Conservation (phyloP, 2,113 vertebrate genomes). For the Neopipo cinnamomea region DNA sequence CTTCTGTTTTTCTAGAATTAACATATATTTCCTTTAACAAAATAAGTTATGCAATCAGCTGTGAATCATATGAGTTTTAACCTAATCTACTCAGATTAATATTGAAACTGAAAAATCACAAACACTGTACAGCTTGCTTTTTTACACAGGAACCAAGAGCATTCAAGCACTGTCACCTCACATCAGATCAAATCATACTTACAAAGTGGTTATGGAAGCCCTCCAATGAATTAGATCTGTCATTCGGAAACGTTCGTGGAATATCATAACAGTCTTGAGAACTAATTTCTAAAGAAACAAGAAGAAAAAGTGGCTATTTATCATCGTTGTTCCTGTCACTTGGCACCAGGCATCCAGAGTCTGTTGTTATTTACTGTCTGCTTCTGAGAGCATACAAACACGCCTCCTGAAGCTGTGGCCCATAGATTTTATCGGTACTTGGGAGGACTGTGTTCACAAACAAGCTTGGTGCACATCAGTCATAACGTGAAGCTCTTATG, state of each 20-base stretch:
- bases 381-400: not conserved
- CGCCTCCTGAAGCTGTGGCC: not conserved
- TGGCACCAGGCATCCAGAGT: not conserved
- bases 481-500: not conserved
- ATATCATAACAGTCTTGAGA: slow-evolving; percentile 98
- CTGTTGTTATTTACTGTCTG: slow-evolving; percentile 14
- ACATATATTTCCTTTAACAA: slow-evolving; percentile 70
- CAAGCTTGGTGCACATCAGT: not conserved
- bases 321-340: not conserved
- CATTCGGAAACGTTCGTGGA: slow-evolving; percentile 90
- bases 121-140: not conserved
- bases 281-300: slow-evolving; percentile 84
- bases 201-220: slow-evolving; percentile 95
- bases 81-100: slow-evolving; percentile 30
- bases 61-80: slow-evolving; percentile 40
- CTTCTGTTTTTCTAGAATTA: slow-evolving; percentile 93
- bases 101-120: slow-evolving; percentile 6
- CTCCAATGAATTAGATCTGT: slow-evolving; percentile 92
- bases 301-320: slow-evolving; percentile 48
- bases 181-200: slow-evolving; percentile 75
- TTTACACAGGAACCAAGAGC: not conserved
- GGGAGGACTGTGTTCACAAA: not conserved
- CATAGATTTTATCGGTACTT: not conserved
- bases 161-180: not conserved
- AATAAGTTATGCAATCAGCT: slow-evolving; percentile 54